Conservation (phyloP, 2,888 invertebrate species). For the Acleris emargana region DNA sequence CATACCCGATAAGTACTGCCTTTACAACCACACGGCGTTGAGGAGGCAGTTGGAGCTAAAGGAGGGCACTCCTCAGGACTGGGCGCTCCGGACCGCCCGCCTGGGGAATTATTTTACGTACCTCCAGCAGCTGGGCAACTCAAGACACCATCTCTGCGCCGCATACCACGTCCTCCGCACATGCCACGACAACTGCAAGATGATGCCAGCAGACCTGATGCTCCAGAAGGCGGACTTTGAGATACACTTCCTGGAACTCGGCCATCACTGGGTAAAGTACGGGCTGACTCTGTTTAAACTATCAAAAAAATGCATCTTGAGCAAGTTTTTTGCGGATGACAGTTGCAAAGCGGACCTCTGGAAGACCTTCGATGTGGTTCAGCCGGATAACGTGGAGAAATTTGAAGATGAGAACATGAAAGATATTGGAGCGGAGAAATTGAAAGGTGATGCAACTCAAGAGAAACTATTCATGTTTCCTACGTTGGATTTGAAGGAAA, state of each 20-base stretch:
- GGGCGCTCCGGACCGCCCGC: slow-evolving; percentile 81
- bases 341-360: slow-evolving; percentile 63
- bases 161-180: slow-evolving; percentile 82
- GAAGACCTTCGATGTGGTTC: slow-evolving; percentile 64
- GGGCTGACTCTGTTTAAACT: slow-evolving; percentile 82
- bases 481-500: slow-evolving; percentile 64
- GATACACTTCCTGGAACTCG: slow-evolving; percentile 76
- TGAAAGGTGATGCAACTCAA: slow-evolving; percentile 57
- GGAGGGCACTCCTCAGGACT: slow-evolving; percentile 83
- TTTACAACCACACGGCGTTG: slow-evolving; percentile 82
- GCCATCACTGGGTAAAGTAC: slow-evolving; percentile 85
- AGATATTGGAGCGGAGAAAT: slow-evolving; percentile 64
- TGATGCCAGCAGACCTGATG: slow-evolving; percentile 73
- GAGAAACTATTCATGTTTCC: slow-evolving; percentile 65
- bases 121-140: slow-evolving; percentile 69
- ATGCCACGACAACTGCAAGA: slow-evolving; percentile 79
- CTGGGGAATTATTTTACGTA: slow-evolving; percentile 81
- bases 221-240: slow-evolving; percentile 71
- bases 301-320: slow-evolving; percentile 78
- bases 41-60: slow-evolving; percentile 82
- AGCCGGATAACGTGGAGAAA: slow-evolving; percentile 49
- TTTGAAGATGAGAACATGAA: slow-evolving; percentile 65
- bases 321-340: slow-evolving; percentile 65
- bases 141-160: slow-evolving; percentile 87
- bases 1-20: slow-evolving; percentile 76